Percentiles rank a stretch among this genome's conserved stretches.
Conservation (phyloP, 1,140 invertebrate genomes). For the Camponotus pennsylvanicus region DNA sequence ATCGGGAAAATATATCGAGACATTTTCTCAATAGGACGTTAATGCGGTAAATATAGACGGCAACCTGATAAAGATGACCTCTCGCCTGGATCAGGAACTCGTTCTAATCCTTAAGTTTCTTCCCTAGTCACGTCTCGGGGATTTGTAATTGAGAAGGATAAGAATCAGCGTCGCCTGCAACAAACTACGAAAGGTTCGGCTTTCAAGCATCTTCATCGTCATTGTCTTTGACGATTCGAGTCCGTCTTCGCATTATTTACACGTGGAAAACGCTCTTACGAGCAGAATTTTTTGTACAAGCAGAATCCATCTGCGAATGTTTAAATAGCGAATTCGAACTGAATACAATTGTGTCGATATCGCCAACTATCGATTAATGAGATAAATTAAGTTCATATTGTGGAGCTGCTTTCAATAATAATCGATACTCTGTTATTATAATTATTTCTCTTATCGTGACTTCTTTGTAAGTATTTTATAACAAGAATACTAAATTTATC, state of each 20-base stretch:
- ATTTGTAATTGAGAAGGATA: slow-evolving; percentile 76
- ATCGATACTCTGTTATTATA: neutral
- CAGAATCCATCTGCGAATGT: slow-evolving; percentile 23
- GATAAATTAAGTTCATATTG: neutral
- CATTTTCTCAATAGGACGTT: slow-evolving; percentile 49
- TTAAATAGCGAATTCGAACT: slow-evolving; percentile 49
- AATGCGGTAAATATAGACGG: slow-evolving; percentile 57
- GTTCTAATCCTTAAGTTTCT: slow-evolving; percentile 69
- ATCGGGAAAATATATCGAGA: neutral
- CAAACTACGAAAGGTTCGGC: slow-evolving; percentile 58
- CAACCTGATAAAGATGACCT: slow-evolving; percentile 49
- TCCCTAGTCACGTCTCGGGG: slow-evolving; percentile 70
- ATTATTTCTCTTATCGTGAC: slow-evolving; percentile 38
- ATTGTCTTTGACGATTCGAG: slow-evolving; percentile 50
- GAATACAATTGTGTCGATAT: slow-evolving; percentile 39
- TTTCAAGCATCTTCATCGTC: slow-evolving; percentile 5
- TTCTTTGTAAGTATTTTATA: neutral
- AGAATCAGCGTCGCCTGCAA: slow-evolving; percentile 70
- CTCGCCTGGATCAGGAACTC: slow-evolving; percentile 45
- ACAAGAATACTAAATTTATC: slow-evolving; percentile 33
- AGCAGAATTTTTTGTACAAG: slow-evolving; percentile 48
- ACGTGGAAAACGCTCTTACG: slow-evolving; percentile 68
- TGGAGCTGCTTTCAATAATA: no score
- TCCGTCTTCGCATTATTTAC: slow-evolving; percentile 32
- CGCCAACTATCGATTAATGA: slow-evolving; percentile 27